A percentile compares a stretch with the other conserved stretches of the same genome.
Conservation (phyloP, 2,113 vertebrate species). For the Poeciliopsis prolifica region DNA sequence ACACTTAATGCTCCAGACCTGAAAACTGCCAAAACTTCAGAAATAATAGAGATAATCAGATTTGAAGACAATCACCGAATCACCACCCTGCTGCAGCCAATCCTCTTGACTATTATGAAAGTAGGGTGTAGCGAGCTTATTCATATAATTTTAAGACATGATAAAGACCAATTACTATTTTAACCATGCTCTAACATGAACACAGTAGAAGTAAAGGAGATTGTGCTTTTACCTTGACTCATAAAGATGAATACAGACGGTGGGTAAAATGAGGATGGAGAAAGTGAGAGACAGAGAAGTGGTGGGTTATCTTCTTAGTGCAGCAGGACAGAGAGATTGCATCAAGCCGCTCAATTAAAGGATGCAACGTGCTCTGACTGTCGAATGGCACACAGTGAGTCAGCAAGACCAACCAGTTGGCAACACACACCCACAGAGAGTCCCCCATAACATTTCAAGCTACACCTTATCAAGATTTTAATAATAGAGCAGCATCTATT, state of each 20-base stretch:
- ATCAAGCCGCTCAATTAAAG: constrained; percentile 71
- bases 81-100: neutral
- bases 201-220: neutral
- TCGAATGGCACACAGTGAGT: constrained; percentile 73
- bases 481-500: constrained; percentile 57
- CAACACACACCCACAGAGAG: constrained; percentile 18
- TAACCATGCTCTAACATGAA: neutral
- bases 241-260: constrained; percentile 11
- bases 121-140: neutral
- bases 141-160: neutral
- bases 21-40: neutral
- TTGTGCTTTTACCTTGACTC: neutral
- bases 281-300: constrained; percentile 34
- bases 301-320: constrained; percentile 55
- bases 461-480: constrained; percentile 46
- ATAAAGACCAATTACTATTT: neutral
- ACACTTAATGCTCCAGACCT: neutral
- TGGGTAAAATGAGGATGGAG: constrained; percentile 6
- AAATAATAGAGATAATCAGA: neutral
- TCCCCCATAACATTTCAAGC: constrained; percentile 48
- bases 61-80: neutral
- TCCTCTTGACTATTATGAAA: neutral
- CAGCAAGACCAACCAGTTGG: constrained; percentile 62
- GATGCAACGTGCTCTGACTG: constrained; percentile 69
- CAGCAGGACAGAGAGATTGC: constrained; percentile 63